Conservation (phyloP, 2,113 vertebrate species). For the Datnioides undecimradiatus region DNA sequence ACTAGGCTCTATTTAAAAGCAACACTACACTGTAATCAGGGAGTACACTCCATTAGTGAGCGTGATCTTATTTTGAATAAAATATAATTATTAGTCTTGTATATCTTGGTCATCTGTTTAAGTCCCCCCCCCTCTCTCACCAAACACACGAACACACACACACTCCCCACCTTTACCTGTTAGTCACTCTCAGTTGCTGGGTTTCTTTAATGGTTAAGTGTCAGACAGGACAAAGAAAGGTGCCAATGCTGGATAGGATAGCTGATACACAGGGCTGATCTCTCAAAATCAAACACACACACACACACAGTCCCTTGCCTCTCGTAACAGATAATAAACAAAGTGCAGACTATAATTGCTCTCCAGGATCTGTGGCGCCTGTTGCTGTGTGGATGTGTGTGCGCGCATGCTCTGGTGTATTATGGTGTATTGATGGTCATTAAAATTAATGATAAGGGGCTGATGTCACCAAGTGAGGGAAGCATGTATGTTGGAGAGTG, state of each 20-base stretch:
- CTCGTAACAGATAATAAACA: constrained; percentile 77
- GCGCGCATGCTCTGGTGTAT: constrained; percentile 51
- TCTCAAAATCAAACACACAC: constrained; percentile 42
- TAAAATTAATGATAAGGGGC: constrained; percentile 78
- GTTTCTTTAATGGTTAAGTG: constrained; percentile 10
- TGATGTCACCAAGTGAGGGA: constrained; percentile 70
- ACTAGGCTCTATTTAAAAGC: neutral
- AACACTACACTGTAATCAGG: neutral
- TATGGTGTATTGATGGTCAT: constrained; percentile 72
- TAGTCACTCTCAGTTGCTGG: constrained; percentile 6
- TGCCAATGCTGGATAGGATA: constrained; percentile 9
- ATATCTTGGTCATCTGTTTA: neutral
- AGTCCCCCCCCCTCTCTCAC: neutral
- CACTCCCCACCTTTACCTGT: neutral
- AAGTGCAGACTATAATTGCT: constrained; percentile 77
- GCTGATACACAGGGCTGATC: constrained; percentile 27
- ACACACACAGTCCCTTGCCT: constrained; percentile 49
- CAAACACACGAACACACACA: neutral
- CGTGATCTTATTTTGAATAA: constrained; percentile 6
- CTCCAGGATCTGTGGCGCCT: constrained; percentile 77
- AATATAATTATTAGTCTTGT: neutral
- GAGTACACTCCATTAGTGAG: neutral
- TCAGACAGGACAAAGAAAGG: constrained; percentile 41
- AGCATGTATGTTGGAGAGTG: constrained; percentile 17
- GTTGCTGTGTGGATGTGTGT: constrained; percentile 57